Evolutionary conservation across 37 sponge, comb jelly and placozoan species (phyloP).

Genomic region (Aphrocallistes beatrix): DNA sequence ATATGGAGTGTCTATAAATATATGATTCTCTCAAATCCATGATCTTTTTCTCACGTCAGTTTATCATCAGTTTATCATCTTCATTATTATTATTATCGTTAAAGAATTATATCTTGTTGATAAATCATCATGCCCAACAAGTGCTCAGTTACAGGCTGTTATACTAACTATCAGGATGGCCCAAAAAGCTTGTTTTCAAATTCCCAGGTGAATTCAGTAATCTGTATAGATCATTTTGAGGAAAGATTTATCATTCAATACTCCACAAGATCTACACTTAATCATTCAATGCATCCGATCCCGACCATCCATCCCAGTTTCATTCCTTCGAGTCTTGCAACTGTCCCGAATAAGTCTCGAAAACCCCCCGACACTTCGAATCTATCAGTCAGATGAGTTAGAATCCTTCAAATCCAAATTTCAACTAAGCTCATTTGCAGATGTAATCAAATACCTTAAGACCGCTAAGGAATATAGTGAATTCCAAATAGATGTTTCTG

Average conservation of each 20-base stretch:
- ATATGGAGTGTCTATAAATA: no score
- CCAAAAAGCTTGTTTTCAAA: not conserved
- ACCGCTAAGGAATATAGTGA: not conserved
- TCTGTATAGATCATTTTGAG: slow-evolving; percentile 13
- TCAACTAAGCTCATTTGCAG: not conserved
- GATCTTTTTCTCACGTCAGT: no score
- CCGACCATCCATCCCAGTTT: not conserved
- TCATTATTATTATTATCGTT: no score
- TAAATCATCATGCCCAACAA: slow-evolving; percentile 17
- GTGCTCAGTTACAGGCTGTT: slow-evolving; percentile 14
- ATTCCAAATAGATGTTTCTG: not conserved
- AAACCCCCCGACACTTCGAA: not conserved
- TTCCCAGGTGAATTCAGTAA: slow-evolving; percentile 10
- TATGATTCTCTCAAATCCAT: no score
- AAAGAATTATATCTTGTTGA: no score
- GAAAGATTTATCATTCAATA: not conserved
- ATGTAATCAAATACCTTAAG: not conserved
- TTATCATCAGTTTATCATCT: no score
- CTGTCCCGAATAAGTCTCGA: not conserved
- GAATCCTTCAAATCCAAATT: slow-evolving; percentile 9
- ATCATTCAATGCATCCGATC: not conserved
- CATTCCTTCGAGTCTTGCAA: not conserved
- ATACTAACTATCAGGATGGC: not conserved
- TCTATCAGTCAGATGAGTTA: not conserved
- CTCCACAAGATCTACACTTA: not conserved